Conservation (phyloP, 1,140 invertebrate species). For the Pseudomyrmex cubaensis region DNA sequence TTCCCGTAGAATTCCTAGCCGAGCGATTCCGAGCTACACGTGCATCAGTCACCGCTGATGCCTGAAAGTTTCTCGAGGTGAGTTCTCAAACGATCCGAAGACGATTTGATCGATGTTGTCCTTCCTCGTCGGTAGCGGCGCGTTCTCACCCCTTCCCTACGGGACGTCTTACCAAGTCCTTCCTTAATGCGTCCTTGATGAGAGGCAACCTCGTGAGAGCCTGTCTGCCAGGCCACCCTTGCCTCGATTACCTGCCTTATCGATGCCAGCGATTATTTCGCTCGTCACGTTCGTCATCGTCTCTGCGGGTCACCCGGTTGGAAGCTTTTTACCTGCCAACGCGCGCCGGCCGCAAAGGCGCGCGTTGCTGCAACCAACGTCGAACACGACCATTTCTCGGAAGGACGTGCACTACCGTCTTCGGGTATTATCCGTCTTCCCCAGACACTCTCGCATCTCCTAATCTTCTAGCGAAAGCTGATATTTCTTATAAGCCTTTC, state of each 20-base stretch:
- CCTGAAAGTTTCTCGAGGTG: conserved; percentile 50
- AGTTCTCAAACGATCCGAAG: conserved; percentile 54
- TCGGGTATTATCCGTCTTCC: conserved; percentile 20
- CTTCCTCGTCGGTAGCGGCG: conserved; percentile 66
- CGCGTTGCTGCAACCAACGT: conserved; percentile 47
- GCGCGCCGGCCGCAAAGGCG: conserved; percentile 42
- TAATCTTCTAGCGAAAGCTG: conserved; percentile 62
- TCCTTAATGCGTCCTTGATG: conserved; percentile 74
- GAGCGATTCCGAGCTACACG: conserved; percentile 15
- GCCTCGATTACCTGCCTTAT: conserved; percentile 68
- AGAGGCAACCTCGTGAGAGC: conserved; percentile 65
- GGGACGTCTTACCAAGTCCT: conserved; percentile 66
- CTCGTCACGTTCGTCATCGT: conserved; percentile 74
- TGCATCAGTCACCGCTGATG: conserved; percentile 35
- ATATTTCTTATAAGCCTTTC: conserved; percentile 32
- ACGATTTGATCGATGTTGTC: conserved; percentile 69
- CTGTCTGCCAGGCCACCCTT: conserved; percentile 7
- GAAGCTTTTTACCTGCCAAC: conserved; percentile 67
- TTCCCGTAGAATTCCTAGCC: conserved; percentile 19
- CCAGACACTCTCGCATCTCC: too few species aligned
- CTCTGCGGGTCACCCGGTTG: conserved; percentile 71
- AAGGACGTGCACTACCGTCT: conserved; percentile 39
- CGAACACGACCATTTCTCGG: conserved; percentile 53
- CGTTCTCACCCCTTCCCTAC: conserved; percentile 72
- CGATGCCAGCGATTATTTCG: conserved; percentile 73